Evolutionary conservation across 2,113 vertebrate species (phyloP).

Genomic region (Sorex fumeus): DNA sequence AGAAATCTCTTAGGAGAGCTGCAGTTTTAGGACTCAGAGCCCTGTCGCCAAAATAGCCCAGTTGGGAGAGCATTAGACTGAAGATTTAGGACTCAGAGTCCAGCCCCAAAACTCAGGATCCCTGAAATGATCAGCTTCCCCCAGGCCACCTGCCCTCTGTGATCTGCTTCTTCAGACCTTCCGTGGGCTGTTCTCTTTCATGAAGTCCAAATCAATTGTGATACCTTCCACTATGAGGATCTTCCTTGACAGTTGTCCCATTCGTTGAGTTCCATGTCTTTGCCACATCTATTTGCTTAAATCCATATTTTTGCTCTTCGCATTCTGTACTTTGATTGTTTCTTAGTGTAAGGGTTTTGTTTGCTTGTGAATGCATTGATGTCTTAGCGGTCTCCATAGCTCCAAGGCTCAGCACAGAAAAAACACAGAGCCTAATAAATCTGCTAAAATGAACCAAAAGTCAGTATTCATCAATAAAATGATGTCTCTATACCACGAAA

Average conservation of each 20-base stretch:
- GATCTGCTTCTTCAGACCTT: background rate
- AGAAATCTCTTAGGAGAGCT: too few relatives aligned
- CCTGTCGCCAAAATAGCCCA: too few relatives aligned
- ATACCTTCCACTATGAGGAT: background rate
- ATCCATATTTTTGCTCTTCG: background rate
- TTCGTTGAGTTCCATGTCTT: background rate
- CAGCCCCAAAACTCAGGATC: background rate
- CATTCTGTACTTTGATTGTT: too few relatives aligned
- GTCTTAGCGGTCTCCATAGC: background rate
- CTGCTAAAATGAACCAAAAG: background rate
- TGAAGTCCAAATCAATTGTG: background rate
- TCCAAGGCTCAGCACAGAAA: background rate
- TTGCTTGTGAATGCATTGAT: background rate
- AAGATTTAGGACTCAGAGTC: too few relatives aligned
- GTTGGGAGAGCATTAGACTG: too few relatives aligned
- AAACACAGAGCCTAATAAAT: background rate
- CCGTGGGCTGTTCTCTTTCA: background rate
- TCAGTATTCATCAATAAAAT: background rate
- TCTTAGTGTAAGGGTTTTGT: too few relatives aligned
- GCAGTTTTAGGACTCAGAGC: too few relatives aligned
- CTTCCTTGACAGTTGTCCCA: background rate
- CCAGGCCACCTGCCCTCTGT: background rate
- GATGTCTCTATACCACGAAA: background rate
- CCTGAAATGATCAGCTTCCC: background rate
- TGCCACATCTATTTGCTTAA: background rate